Evolutionary conservation across 2,797 vertebrate genomes (phyloP).

Genomic region (Schizothorax lantsangensis): DNA sequence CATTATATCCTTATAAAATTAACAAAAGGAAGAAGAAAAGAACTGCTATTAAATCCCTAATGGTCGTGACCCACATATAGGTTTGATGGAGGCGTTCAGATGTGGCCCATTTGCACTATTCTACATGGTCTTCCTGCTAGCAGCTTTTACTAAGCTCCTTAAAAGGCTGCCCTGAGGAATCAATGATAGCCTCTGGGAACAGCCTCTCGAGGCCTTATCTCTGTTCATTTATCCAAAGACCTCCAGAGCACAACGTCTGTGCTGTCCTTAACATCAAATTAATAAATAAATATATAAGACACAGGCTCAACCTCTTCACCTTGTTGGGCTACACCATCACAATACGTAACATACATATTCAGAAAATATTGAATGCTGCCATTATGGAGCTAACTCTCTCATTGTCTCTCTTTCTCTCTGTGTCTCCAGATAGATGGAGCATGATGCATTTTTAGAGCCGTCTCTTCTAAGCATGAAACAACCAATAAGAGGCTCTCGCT

Average conservation of each 20-base stretch:
- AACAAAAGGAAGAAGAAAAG: conserved; percentile 75
- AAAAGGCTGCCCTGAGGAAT: conserved; percentile 81
- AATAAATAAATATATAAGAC: conserved; percentile 26
- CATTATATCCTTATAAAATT: conserved; percentile 67
- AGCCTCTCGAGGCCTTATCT: conserved; percentile 74
- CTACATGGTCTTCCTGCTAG: conserved; percentile 81
- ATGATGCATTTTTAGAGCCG: conserved; percentile 68
- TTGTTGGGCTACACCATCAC: neutral
- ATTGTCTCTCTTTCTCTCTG: conserved; percentile 25
- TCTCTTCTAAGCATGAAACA: conserved; percentile 61
- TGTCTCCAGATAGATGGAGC: conserved; percentile 37
- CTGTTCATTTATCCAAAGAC: conserved; percentile 77
- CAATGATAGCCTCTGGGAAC: conserved; percentile 76
- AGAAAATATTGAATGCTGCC: neutral
- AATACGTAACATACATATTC: neutral
- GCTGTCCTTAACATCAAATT: conserved; percentile 26
- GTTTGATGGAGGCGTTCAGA: conserved; percentile 79
- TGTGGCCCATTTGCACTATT: conserved; percentile 79
- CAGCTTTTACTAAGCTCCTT: conserved; percentile 85
- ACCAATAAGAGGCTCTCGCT: conserved; percentile 61
- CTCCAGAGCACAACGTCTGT: conserved; percentile 42
- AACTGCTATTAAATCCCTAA: conserved; percentile 76
- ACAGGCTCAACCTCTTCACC: conserved; percentile 14
- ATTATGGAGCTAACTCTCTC: neutral
- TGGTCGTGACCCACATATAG: conserved; percentile 76